A percentile compares a stretch with the other conserved stretches of the same genome.
These are phyloP conservation scores for Meteorus colon DNA, from an alignment of 2,888 invertebrate species.

Conservation along the genomic window DNA sequence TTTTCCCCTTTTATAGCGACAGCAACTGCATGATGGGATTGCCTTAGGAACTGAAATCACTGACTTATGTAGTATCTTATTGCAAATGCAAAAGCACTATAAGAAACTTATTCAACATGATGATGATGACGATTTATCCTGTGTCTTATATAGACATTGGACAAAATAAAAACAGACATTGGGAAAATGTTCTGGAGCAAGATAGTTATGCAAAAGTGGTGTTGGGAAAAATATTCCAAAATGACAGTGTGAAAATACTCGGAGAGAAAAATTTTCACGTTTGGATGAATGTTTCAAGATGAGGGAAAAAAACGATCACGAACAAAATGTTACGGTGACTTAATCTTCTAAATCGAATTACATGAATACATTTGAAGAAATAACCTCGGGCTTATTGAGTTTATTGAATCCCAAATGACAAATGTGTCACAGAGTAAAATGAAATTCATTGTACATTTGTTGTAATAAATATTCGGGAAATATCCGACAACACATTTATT, in stretches of 20 bases:
- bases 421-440: neutral
- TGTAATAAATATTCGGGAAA: neutral
- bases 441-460: neutral
- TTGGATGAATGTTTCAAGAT: no score
- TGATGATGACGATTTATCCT: neutral
- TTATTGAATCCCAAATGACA: neutral
- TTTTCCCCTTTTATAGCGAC: neutral
- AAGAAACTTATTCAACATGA: neutral
- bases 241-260: no score
- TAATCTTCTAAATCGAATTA: neutral
- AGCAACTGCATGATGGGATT: neutral
- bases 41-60: neutral
- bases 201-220: no score
- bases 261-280: no score
- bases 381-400: neutral
- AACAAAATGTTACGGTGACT: neutral
- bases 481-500: constrained; percentile 13
- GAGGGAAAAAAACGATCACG: neutral
- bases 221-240: no score
- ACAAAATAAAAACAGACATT: no score
- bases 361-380: neutral
- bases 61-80: constrained; percentile 4
- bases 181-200: no score
- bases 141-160: no score
- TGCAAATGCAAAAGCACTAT: neutral